Evolutionary conservation across 1,140 invertebrate species (phyloP).

Genomic region (Diachasmimorpha longicaudata): DNA sequence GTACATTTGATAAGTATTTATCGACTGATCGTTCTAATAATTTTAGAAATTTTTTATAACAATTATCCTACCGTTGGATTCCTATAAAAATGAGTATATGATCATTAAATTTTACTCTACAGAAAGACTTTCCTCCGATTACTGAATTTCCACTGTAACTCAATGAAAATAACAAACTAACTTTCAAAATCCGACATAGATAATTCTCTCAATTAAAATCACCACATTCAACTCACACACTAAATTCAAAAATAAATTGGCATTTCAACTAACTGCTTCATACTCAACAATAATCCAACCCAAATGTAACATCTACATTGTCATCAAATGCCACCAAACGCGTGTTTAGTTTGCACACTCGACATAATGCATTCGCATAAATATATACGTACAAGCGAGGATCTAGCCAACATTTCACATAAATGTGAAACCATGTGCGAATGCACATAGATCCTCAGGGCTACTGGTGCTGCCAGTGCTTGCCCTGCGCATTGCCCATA

Average conservation of each 20-base stretch:
- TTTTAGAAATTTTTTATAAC: too few relatives aligned
- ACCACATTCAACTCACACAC: too few relatives aligned
- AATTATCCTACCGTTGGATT: too few relatives aligned
- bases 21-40: too few relatives aligned
- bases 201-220: too few relatives aligned
- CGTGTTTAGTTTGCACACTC: slow-evolving; percentile 5
- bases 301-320: background rate
- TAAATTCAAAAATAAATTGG: too few relatives aligned
- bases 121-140: too few relatives aligned
- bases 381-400: slow-evolving; percentile 7
- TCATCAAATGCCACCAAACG: slow-evolving; percentile 1
- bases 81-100: too few relatives aligned
- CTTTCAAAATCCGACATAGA: too few relatives aligned
- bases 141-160: too few relatives aligned
- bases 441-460: slow-evolving; percentile 10
- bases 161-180: too few relatives aligned
- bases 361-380: slow-evolving; percentile 11
- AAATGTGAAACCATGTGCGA: slow-evolving; percentile 15
- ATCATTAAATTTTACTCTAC: too few relatives aligned
- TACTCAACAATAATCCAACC: background rate
- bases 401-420: slow-evolving; percentile 3
- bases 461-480: background rate
- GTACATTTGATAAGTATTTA: background rate
- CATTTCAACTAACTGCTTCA: background rate
- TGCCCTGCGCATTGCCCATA: background rate